Evolutionary conservation across 2,888 invertebrate genomes (phyloP), one percentile per base, ranked within the genome.

Genomic region (Cordilura impudica): DNA sequence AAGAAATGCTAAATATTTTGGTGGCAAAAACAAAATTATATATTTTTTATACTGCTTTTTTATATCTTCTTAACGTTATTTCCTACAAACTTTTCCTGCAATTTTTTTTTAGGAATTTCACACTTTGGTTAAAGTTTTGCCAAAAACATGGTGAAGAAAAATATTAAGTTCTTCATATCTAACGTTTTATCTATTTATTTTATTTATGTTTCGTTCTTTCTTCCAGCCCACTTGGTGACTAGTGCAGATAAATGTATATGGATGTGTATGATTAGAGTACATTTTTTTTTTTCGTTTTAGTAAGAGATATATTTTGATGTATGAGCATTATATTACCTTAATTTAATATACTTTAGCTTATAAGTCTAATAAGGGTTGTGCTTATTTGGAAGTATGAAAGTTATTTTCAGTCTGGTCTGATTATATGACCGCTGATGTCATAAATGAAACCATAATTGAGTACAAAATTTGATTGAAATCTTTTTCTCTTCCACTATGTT

Each of bases 241-340:
- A 53, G 12, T 43, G 26, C 18, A 7, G 2, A 43, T 23, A 12
- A 43, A 21, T 43, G 35, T 14, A 18, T 26, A 43, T 14, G 39
- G 29, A 47, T 61, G 26, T 43, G 58, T 61, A 61, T 51, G 65
- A 51, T 56, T 45, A 61, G 26, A 70, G 43, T 26, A 71, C 73
- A 65, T 81, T 77, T 73, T 56, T 35, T 35, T 77, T 73, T 56
- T 14, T 49, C 73, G 14, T 73, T 56, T 14, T 49, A 77, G 14
- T 60, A 77, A 73, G 70, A 81, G 66, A 77, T 35, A 35, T 63
- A 47, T 66, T 81, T 77, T 79, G 79, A 75, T 75, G 72, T 79
- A 79, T 58, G 66, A 45, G 79, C 58, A 67, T 79, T 79, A 67
- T 67, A 79, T 79, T 75, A 71, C 75, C 75, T 79, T 49, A 63